Percentiles rank a stretch among this genome's conserved stretches.
These are phyloP conservation scores for Clytia hemisphaerica DNA, from an alignment of 30 jellyfish, hydroid and myxozoan species.

Conservation along the genomic window DNA sequence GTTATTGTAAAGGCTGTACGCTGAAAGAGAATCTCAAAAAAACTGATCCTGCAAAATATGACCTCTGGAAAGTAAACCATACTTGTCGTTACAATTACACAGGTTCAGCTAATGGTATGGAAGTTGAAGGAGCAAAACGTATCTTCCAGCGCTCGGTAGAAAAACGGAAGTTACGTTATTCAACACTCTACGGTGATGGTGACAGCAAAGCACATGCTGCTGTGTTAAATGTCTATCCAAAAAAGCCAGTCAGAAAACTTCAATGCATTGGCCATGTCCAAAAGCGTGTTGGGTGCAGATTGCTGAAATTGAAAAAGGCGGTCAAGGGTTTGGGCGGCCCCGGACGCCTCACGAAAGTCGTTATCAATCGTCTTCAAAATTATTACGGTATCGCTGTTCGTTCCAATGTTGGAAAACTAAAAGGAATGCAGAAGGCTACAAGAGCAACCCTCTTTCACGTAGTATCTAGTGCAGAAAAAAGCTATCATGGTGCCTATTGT, in stretches of 20 bases:
- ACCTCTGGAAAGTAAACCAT: not conserved
- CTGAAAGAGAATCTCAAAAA: not conserved
- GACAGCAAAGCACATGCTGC: slow-evolving; percentile 38
- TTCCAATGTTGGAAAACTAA: slow-evolving; percentile 10
- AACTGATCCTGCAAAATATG: slow-evolving; percentile 7
- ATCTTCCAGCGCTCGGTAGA: slow-evolving; percentile 31
- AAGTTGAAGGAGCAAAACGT: slow-evolving; percentile 41
- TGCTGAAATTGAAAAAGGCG: slow-evolving; percentile 14
- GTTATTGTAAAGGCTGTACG: not conserved
- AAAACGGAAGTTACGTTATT: slow-evolving; percentile 12
- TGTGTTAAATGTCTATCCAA: slow-evolving; percentile 7
- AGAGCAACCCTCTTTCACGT: slow-evolving; percentile 32
- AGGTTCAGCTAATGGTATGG: slow-evolving; percentile 53
- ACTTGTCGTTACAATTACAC: slow-evolving; percentile 11
- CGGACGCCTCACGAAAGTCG: slow-evolving; percentile 21
- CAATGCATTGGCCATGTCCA: slow-evolving; percentile 52
- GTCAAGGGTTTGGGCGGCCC: slow-evolving; percentile 29
- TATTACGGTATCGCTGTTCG: slow-evolving; percentile 45
- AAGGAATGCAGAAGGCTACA: slow-evolving; percentile 11
- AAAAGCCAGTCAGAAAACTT: slow-evolving; percentile 12
- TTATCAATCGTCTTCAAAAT: slow-evolving; percentile 32
- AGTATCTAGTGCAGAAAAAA: slow-evolving; percentile 20
- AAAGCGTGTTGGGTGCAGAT: slow-evolving; percentile 27
- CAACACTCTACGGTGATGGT: slow-evolving; percentile 27
- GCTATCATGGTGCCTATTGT: slow-evolving; percentile 1